Evolutionary conservation across 2,113 vertebrate species (phyloP), one percentile per base, ranked within the genome.

Genomic region (Amphiprion ocellaris): DNA sequence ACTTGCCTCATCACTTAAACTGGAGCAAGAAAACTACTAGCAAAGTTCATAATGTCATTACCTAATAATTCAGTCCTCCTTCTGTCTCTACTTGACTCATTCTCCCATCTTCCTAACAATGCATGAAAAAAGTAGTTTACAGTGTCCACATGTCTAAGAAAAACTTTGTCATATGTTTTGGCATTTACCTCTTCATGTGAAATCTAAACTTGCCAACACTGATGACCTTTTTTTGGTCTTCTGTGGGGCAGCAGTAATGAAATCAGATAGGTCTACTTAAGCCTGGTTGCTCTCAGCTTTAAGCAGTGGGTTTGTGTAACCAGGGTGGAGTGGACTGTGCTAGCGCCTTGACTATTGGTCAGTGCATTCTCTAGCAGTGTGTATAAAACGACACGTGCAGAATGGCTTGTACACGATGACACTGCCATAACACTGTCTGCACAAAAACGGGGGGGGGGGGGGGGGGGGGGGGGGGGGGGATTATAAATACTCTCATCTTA

Each of bases 211-310:
- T n/a, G 4, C 28, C 37, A 63, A 50, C 61, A 74, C 47, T 62
- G 46, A 58, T 88, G 82, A 90, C 91, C 86, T 89, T 89, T 92
- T 21, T 67, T 62, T 63, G 73, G 49, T 41, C 54, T 30, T 84
- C 69, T 70, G 60, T 81, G 53, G 81, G 66, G 55, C 68, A 90
- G 44, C 69, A 60, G 64, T 52, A 17, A 80, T 74, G 91, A 92
- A 93, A 93, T 75, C 55, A 71, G 91, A 92, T 90, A 88, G 84
- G 87, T 79, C 28, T 92, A 90, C 82, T 58, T 91, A 92, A 92
- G 89, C 89, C 89, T 41, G 72, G 59, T 61, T 84, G 89, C 88
- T 74, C 74, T 55, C 64, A 67, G 73, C 69, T 66, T 67, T 59
- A 71, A 72, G 62, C 12, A 15, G 3, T 68, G 54, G 87, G 78